These are phyloP conservation scores for Aegotheles bennettii DNA, from an alignment of 2,113 vertebrate species.

Conservation along the genomic window DNA sequence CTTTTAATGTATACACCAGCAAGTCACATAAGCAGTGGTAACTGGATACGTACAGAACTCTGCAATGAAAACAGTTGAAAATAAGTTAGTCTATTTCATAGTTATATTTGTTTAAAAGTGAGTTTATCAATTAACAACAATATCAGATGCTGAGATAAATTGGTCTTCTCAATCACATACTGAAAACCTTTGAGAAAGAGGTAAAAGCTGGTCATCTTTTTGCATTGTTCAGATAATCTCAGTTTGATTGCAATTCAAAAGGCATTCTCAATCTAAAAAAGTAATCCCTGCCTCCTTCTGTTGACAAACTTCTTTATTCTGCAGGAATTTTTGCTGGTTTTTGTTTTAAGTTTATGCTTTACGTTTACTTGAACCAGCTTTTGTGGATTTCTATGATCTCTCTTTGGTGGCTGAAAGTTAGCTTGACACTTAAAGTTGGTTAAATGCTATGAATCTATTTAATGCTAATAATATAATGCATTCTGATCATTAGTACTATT, in stretches of 20 bases:
- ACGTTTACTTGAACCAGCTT: neutral
- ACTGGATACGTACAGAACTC: neutral
- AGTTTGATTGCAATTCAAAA: neutral
- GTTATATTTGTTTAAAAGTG: neutral
- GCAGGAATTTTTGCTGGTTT: neutral
- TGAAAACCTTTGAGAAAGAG: neutral
- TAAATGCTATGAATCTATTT: neutral
- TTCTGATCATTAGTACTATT: neutral
- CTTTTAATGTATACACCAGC: neutral
- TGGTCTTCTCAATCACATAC: neutral
- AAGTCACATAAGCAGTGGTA: neutral
- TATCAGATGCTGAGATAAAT: neutral
- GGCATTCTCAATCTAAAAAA: neutral
- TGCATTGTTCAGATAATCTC: neutral
- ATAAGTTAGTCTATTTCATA: neutral
- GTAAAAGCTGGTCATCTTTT: neutral
- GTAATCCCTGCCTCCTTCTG: neutral
- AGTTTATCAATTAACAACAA: neutral
- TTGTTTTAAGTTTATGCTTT: neutral
- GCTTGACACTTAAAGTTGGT: neutral
- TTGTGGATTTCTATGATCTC: neutral
- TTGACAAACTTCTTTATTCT: neutral
- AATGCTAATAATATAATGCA: neutral
- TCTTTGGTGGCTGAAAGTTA: neutral
- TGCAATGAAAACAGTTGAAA: neutral